phyloP scores from a whole-genome alignment of 1,140 invertebrate genomes.

The Eubasilissa regina region DNA sequence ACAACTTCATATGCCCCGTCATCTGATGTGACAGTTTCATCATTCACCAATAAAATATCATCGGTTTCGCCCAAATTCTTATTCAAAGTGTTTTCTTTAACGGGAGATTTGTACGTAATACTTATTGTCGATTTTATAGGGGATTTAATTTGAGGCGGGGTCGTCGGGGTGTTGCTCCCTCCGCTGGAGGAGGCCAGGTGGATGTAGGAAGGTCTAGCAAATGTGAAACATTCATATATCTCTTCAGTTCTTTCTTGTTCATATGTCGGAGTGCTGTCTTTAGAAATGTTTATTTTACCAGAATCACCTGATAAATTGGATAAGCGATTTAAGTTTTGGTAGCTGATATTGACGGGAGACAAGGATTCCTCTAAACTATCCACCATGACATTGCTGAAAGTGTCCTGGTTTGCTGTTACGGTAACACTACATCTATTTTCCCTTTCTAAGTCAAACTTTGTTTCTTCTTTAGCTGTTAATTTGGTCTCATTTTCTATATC shows the following conservation, averaged over 20 bases:
- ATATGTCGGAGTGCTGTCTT: constrained; percentile 74
- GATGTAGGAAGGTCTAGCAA: constrained; percentile 68
- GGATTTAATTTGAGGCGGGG: constrained; percentile 65
- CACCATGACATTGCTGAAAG: constrained; percentile 44
- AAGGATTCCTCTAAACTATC: constrained; percentile 59
- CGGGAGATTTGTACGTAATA: constrained; percentile 78
- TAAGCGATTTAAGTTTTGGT: constrained; percentile 69
- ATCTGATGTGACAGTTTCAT: constrained; percentile 61
- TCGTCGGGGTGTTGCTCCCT: constrained; percentile 67
- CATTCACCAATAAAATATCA: too few relatives aligned
- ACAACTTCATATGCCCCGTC: constrained; percentile 72
- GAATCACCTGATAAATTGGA: constrained; percentile 68
- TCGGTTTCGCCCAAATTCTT: neutral
- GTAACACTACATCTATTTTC: constrained; percentile 52
- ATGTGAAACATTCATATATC: constrained; percentile 69
- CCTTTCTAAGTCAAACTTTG: neutral
- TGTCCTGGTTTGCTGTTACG: constrained; percentile 55
- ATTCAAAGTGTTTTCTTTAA: constrained; percentile 62
- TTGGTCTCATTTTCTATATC: constrained; percentile 13
- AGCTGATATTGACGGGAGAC: constrained; percentile 68
- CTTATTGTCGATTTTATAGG: constrained; percentile 79
- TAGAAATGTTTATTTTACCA: constrained; percentile 65
- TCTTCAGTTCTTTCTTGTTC: constrained; percentile 71
- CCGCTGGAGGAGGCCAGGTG: constrained; percentile 68
- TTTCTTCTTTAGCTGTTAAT: constrained; percentile 4